Percentiles rank a stretch among this genome's conserved stretches.
phyloP scores from a whole-genome alignment of 2,113 vertebrate species.

The Corvus moneduloides region DNA sequence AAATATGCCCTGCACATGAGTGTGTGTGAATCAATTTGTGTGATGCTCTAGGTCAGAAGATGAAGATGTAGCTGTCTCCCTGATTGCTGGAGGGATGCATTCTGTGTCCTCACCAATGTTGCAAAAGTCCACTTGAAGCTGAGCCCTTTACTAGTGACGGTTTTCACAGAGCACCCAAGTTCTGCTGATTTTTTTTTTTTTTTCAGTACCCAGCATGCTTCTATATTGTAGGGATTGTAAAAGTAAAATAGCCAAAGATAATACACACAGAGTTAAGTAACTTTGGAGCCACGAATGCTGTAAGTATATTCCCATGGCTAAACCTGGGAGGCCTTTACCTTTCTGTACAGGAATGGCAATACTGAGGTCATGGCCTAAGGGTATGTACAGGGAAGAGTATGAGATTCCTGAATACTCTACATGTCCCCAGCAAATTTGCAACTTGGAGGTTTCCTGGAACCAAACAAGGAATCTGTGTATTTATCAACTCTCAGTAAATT shows the following conservation, averaged over 20 bases:
- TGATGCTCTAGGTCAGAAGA: background rate
- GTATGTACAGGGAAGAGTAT: background rate
- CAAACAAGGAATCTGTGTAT: background rate
- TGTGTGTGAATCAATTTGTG: background rate
- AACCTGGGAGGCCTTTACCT: background rate
- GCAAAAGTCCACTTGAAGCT: background rate
- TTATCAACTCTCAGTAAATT: background rate
- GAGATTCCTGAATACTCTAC: background rate
- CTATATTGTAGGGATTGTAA: background rate
- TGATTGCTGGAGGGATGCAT: background rate
- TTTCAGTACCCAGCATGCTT: background rate
- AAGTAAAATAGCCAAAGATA: background rate
- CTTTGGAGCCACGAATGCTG: background rate
- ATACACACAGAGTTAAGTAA: background rate
- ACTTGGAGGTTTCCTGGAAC: background rate
- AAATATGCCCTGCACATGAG: fast-evolving
- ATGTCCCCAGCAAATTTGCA: background rate
- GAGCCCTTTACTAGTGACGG: background rate
- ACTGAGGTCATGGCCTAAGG: background rate
- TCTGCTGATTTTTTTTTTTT: background rate
- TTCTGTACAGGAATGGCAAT: background rate
- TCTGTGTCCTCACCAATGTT: background rate
- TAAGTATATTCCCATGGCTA: background rate
- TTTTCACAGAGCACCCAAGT: background rate
- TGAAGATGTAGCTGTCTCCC: background rate